These are phyloP conservation scores for Andricus curvator DNA, from an alignment of 2,888 invertebrate genomes.

Conservation along the genomic window DNA sequence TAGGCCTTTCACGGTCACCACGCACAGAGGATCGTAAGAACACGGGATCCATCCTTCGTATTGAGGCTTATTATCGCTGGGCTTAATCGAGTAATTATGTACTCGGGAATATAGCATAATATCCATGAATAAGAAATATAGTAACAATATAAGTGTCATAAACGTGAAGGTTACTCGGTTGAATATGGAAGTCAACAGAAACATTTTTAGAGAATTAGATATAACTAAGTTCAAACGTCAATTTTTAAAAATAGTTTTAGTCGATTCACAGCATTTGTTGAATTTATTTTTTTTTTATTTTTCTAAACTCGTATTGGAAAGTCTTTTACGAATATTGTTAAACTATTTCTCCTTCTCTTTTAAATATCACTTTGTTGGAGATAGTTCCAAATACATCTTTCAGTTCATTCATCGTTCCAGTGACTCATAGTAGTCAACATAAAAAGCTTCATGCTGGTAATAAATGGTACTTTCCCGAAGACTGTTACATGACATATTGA, in stretches of 20 bases:
- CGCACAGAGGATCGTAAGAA: conserved; percentile 86
- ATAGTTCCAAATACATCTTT: neutral
- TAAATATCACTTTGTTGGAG: neutral
- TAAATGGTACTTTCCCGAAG: neutral
- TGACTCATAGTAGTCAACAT: neutral
- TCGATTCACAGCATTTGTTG: too few species aligned
- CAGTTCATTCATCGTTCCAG: neutral
- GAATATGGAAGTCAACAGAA: conserved; percentile 44
- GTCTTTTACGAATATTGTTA: neutral
- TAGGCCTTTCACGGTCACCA: conserved; percentile 90
- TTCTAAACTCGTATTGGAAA: neutral
- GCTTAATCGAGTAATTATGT: conserved; percentile 84
- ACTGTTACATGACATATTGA: neutral
- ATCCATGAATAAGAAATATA: conserved; percentile 88
- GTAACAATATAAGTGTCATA: conserved; percentile 74
- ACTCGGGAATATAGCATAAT: conserved; percentile 85
- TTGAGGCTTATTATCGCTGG: conserved; percentile 75
- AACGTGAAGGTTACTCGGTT: conserved; percentile 80
- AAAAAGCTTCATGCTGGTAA: neutral
- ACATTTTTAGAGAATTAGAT: neutral
- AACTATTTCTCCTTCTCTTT: neutral
- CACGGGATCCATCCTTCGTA: conserved; percentile 82
- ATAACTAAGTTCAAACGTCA: neutral
- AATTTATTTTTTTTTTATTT: neutral
- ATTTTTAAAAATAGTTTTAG: neutral